Evolutionary conservation across 2,113 vertebrate genomes (phyloP).

Genomic region (Pteropus alecto): DNA sequence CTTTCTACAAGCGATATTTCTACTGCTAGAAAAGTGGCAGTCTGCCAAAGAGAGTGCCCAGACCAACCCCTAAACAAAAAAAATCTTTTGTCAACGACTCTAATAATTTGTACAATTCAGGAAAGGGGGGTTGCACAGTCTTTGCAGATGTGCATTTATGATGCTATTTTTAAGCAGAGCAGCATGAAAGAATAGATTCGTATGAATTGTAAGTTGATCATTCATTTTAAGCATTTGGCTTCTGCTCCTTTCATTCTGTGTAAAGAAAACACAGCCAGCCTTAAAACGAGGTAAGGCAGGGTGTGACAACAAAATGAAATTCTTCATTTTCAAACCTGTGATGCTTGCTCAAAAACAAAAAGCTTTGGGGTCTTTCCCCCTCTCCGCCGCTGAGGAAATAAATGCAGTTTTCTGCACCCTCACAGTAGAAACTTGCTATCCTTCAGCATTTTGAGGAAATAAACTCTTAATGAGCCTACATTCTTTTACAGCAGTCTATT

Average conservation of each 20-base stretch:
- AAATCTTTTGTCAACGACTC: conserved; percentile 78
- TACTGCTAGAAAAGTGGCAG: conserved; percentile 74
- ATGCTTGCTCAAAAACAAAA: conserved; percentile 49
- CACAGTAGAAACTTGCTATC: conserved; percentile 45
- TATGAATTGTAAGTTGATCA: conserved; percentile 70
- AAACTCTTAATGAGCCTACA: conserved; percentile 68
- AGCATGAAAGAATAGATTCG: conserved; percentile 72
- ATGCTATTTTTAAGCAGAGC: conserved; percentile 79
- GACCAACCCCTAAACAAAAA: conserved; percentile 78
- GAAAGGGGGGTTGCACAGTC: conserved; percentile 61
- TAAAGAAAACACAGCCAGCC: conserved; percentile 75
- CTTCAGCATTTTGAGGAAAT: conserved; percentile 70
- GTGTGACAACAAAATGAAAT: conserved; percentile 62
- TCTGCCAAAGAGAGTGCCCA: conserved; percentile 79
- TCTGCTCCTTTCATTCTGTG: conserved; percentile 68
- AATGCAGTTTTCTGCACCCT: conserved; percentile 21
- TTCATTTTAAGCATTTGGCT: conserved; percentile 77
- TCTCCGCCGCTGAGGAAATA: not conserved
- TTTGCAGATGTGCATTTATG: conserved; percentile 80
- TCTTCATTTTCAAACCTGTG: conserved; percentile 54
- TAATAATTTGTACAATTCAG: conserved; percentile 81
- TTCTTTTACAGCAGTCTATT: conserved; percentile 68
- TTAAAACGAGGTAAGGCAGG: conserved; percentile 69
- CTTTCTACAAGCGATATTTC: conserved; percentile 77
- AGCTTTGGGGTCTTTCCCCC: not conserved